phyloP scores from a whole-genome alignment of 2,113 vertebrate genomes.

The Spilogale gracilis region DNA sequence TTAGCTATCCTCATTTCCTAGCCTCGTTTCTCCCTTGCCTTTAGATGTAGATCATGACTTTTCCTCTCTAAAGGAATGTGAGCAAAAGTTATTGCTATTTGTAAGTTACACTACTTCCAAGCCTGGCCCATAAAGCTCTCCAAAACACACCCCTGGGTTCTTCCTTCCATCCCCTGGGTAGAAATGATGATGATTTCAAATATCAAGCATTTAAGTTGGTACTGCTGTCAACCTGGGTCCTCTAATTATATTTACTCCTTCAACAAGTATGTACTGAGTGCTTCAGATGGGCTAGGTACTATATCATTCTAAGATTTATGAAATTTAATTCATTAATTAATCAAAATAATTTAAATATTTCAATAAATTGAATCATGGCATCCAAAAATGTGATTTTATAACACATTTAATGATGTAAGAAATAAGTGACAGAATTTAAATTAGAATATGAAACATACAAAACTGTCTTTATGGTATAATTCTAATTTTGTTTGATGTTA shows the following conservation, averaged over 20 bases:
- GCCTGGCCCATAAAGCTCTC: background rate
- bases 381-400: slow-evolving; percentile 1
- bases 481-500: background rate
- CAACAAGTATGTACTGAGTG: background rate
- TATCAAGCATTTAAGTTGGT: background rate
- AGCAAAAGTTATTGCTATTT: background rate
- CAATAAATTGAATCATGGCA: background rate
- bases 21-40: background rate
- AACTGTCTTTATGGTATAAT: background rate
- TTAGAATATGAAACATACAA: background rate
- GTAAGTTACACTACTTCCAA: background rate
- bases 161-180: background rate
- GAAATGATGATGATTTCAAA: background rate
- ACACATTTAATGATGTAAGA: background rate
- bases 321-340: background rate
- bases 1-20: background rate
- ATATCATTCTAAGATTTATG: background rate
- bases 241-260: background rate
- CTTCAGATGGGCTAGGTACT: background rate
- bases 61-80: background rate
- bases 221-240: background rate
- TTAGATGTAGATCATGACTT: background rate
- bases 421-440: slow-evolving; percentile 32
- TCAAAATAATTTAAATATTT: slow-evolving; percentile 24
- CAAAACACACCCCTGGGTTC: background rate